Evolutionary conservation across 2,888 invertebrate species (phyloP), one percentile per base, ranked within the genome.

Genomic region (Luperina nickerlii): DNA sequence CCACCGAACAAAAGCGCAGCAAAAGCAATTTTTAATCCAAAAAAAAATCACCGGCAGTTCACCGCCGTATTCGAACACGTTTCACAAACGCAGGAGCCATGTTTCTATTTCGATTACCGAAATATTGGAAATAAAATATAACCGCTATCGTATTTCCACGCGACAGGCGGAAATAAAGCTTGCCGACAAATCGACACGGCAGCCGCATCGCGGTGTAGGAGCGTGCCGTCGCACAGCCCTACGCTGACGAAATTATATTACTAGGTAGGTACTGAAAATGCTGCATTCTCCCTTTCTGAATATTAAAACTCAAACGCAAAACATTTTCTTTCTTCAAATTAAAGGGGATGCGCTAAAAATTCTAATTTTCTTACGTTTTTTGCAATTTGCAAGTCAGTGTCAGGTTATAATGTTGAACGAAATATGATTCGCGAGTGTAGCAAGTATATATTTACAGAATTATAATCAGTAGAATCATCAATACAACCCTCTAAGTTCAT

Each of bases 141-240:
- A 94, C 92, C 92, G 92, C 93, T 96, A 96, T 96, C 96, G 94
- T 91, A 94, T 95, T 95, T 94, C 94, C 94, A 94, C 92, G 93
- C 94, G 96, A 96, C 96, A 93, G 92, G 92, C 96, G 96, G 96
- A 96, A 96, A 96, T 96, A 95, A 96, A 96, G 94, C 94, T 92
- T 92, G 94, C 92, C 94, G 93, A 93, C 94, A 81, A 85, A 89
- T 89, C 88, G 83, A 88, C 87, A 88, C 86, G 89, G 87, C 82
- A 88, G 88, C 87, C 83, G 87, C 87, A 78, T 83, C 88, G 83
- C 80, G 72, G 74, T 20, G 38, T 82, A 76, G 72, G 27, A 80
- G 73, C 60, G 68, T 80, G 65, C 78, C 87, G 79, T 81, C 85
- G 81, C 71, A 82, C 73, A 74, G 45, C 48, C 70, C 65, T 70